A percentile compares a stretch with the other conserved stretches of the same genome.
These are phyloP conservation scores for Gymnorhina tibicen DNA, from an alignment of 2,113 vertebrate species.

Conservation along the genomic window DNA sequence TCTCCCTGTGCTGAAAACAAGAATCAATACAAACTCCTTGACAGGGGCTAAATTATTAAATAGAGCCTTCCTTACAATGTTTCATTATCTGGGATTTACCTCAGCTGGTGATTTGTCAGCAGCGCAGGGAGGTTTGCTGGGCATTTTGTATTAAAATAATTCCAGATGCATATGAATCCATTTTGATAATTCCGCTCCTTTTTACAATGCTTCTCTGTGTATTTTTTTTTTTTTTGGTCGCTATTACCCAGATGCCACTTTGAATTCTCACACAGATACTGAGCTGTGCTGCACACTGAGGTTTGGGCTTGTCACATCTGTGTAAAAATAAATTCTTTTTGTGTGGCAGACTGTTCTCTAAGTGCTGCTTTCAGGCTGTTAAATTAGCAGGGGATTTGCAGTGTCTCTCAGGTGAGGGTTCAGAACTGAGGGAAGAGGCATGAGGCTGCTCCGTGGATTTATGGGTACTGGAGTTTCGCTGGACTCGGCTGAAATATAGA, in stretches of 20 bases:
- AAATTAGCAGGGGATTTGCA: neutral
- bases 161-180: slow-evolving; percentile 56
- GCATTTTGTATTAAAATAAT: slow-evolving; percentile 68
- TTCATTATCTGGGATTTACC: slow-evolving; percentile 83
- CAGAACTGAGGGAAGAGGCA: neutral
- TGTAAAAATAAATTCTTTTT: neutral
- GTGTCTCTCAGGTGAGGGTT: neutral
- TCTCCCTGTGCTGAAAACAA: slow-evolving; percentile 81
- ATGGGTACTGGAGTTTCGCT: neutral
- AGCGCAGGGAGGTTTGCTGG: slow-evolving; percentile 66
- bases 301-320: neutral
- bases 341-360: neutral
- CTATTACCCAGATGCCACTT: slow-evolving; percentile 31
- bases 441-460: neutral
- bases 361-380: neutral
- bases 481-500: neutral
- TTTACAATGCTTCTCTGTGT: neutral
- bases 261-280: neutral
- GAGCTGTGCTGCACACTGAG: neutral
- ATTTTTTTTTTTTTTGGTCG: neutral
- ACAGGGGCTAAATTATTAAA: slow-evolving; percentile 90
- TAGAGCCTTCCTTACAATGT: slow-evolving; percentile 74
- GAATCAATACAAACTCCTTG: slow-evolving; percentile 85
- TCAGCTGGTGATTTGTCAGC: slow-evolving; percentile 68
- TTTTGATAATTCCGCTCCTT: slow-evolving; percentile 56